These are phyloP conservation scores for Glaucopsyche alexis DNA, from an alignment of 2,888 invertebrate species.

Conservation along the genomic window DNA sequence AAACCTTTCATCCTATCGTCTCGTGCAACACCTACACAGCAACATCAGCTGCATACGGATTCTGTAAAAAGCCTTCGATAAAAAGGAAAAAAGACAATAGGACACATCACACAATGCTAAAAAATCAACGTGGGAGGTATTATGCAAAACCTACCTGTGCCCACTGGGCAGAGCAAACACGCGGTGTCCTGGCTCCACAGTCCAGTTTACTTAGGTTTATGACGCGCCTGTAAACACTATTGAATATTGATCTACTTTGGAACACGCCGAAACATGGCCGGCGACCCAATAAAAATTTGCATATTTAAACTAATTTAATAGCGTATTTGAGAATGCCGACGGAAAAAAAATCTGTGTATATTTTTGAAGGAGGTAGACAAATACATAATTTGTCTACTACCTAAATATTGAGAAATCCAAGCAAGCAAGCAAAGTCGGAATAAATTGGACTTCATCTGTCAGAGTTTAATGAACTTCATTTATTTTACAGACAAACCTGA, in stretches of 20 bases:
- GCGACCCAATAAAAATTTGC: slow-evolving; percentile 37
- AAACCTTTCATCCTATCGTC: neutral
- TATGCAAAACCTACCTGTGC: slow-evolving; percentile 78
- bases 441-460: too few relatives aligned
- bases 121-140: slow-evolving; percentile 72
- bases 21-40: too few relatives aligned
- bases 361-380: too few relatives aligned
- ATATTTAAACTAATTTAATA: slow-evolving; percentile 19
- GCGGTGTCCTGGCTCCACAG: slow-evolving; percentile 56
- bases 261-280: slow-evolving; percentile 57
- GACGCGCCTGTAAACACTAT: slow-evolving; percentile 73
- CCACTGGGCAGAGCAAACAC: slow-evolving; percentile 64
- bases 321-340: slow-evolving; percentile 10
- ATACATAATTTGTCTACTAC: too few relatives aligned
- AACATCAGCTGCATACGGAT: too few relatives aligned
- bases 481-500: neutral
- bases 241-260: slow-evolving; percentile 57
- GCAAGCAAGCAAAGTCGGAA: too few relatives aligned
- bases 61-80: too few relatives aligned
- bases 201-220: slow-evolving; percentile 74
- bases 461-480: neutral
- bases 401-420: too few relatives aligned
- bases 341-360: neutral
- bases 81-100: slow-evolving; percentile 40
- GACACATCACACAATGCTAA: slow-evolving; percentile 43